Conservation (phyloP, 2,797 vertebrate genomes). For the Gorsachius magnificus region DNA sequence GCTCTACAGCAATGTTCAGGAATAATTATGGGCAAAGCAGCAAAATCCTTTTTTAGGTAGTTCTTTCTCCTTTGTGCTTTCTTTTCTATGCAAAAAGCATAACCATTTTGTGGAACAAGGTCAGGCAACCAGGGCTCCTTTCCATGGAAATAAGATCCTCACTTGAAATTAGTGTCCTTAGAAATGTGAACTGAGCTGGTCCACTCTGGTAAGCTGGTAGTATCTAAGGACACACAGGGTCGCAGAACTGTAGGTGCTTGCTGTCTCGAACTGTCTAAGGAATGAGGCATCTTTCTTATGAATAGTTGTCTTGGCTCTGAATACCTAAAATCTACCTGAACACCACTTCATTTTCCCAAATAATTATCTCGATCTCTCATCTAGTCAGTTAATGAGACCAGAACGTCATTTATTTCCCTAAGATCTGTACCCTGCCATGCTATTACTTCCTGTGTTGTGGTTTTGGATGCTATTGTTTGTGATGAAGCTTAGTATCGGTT, state of each 20-base stretch:
- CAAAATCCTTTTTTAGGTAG: background rate
- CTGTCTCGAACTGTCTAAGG: background rate
- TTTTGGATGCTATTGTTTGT: background rate
- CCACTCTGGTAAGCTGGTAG: background rate
- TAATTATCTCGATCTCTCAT: background rate
- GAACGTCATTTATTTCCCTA: background rate
- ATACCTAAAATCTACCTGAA: background rate
- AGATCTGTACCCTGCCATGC: background rate
- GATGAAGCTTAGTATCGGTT: constrained; percentile 33
- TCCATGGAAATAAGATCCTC: background rate
- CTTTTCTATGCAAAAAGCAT: background rate
- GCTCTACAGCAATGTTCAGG: background rate
- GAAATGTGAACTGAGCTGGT: background rate
- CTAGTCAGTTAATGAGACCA: background rate
- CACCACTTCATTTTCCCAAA: background rate
- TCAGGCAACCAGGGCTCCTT: background rate
- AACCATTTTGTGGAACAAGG: background rate
- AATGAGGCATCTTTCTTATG: background rate
- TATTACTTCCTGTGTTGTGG: background rate
- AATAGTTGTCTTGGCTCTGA: background rate
- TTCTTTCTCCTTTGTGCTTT: background rate
- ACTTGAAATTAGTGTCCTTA: background rate
- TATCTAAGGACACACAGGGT: background rate
- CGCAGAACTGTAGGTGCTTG: background rate
- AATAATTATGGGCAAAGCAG: background rate